Base-by-base conservation (phyloP, 2,113 vertebrate species). In the Oncorhynchus keta region DNA sequence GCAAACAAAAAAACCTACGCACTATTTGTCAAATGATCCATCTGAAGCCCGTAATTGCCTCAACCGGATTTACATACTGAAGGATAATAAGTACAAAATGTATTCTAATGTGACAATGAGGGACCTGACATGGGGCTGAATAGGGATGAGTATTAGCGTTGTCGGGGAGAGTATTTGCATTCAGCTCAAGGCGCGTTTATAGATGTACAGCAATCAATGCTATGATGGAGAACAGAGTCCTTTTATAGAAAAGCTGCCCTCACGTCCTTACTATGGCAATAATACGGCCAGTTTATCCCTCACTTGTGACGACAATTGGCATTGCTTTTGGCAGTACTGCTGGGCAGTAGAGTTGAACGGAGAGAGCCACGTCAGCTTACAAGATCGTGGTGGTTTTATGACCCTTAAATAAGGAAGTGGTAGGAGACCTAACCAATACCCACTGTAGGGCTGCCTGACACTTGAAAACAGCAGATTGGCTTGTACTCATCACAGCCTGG, bases 11-110 rank as follows among this genome's bases (percentile, higher is more conserved):
- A 62, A 61, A 55, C 7, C 57, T 35, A 45, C 24, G 5, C 55
- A 70, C 57, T 49, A 51, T 51, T 64, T 67, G 22, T 77, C 49
- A 78, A 30, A 73, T 73, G 76, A 72, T 78, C 64, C 30, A 64
- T 61, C 68, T 62, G 32, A 72, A 69, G 59, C 28, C 61, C 18
- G 70, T 72, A 75, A 79, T 72, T 79, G 68, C 68, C 68, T 77
- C 51, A 4, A 20, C 30, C 28, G 16, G 68, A 75, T 79, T 75
- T 79, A 74, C 78, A 80, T 66, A 76, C 30, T 76, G 68, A 70
- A 70, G 65, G 62, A 75, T 76, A 73, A 72, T 72, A 72, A 76
- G 69, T 70, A 72, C 70, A 76, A 76, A 49, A 72, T 22, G 64
- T 62, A 66, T 57, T 45, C 64, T 72, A 68, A 80, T 51, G 70